Conservation (phyloP, 37 sponge, comb jelly and placozoan species). For the Tethya wilhelma region DNA sequence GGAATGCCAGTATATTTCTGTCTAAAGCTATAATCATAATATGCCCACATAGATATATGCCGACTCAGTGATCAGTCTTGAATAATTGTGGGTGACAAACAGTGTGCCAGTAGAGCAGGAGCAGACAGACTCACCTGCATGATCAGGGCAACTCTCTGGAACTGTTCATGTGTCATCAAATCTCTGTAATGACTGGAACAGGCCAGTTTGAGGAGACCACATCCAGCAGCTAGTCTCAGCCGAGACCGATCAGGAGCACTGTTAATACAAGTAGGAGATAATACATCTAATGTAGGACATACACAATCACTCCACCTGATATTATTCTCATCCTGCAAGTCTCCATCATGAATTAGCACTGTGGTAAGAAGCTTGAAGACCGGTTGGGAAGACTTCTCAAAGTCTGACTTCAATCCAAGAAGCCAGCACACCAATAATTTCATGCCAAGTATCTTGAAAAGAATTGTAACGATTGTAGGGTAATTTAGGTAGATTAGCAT, state of each 20-base stretch:
- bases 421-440: constrained; percentile 76
- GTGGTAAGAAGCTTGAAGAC: constrained; percentile 56
- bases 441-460: constrained; percentile 51
- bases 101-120: too few species aligned
- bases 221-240: constrained; percentile 65
- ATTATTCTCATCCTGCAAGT: constrained; percentile 59
- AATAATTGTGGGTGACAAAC: not conserved
- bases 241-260: constrained; percentile 63
- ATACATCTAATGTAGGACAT: not conserved
- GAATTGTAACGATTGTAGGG: not conserved
- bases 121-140: constrained; percentile 48
- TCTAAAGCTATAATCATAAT: too few species aligned
- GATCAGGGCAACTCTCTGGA: constrained; percentile 44
- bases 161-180: constrained; percentile 34
- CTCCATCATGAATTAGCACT: constrained; percentile 64
- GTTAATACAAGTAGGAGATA: not conserved
- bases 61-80: too few species aligned
- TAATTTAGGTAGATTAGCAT: not conserved
- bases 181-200: constrained; percentile 16
- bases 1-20: too few species aligned
- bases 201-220: constrained; percentile 64
- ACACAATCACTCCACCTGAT: constrained; percentile 3
- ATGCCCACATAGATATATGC: too few species aligned
- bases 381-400: constrained; percentile 31
- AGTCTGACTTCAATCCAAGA: constrained; percentile 38